These are phyloP conservation scores for Exaiptasia diaphana DNA, from an alignment of 64 coral and sea anemone species.

Conservation along the genomic window DNA sequence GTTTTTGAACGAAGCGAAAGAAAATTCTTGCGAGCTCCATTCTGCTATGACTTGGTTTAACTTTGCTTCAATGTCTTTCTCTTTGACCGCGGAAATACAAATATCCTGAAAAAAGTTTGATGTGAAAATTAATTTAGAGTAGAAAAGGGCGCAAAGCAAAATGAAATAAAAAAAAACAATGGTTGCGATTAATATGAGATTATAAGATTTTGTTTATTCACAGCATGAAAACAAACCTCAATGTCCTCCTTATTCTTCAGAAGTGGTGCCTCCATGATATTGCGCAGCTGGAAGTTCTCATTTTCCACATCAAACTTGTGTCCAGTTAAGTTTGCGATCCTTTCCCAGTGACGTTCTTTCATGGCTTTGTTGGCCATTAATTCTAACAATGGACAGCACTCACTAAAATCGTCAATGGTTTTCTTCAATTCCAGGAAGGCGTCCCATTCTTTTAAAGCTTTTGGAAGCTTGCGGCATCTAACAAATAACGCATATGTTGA, in stretches of 20 bases:
- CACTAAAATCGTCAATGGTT: constrained; percentile 88
- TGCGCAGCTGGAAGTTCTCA: constrained; percentile 82
- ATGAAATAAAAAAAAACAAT: too few species aligned
- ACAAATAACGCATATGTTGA: background rate
- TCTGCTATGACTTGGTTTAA: constrained; percentile 81
- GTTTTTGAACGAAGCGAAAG: constrained; percentile 70
- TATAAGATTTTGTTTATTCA: too few species aligned
- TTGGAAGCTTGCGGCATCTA: constrained; percentile 91
- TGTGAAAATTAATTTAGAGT: background rate
- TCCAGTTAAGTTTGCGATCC: constrained; percentile 57
- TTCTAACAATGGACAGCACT: constrained; percentile 81
- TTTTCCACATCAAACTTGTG: constrained; percentile 87
- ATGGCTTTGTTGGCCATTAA: constrained; percentile 89
- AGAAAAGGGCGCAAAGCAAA: background rate
- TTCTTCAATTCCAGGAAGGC: constrained; percentile 89
- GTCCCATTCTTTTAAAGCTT: constrained; percentile 89
- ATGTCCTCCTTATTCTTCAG: constrained; percentile 86
- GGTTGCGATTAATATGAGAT: too few species aligned
- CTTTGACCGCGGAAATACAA: constrained; percentile 90
- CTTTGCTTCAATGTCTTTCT: constrained; percentile 92
- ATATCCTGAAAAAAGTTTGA: constrained; percentile 62
- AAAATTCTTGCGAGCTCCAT: constrained; percentile 80
- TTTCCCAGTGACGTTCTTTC: constrained; percentile 89
- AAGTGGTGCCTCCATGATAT: constrained; percentile 90
- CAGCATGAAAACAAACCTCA: constrained; percentile 57